Conservation (phyloP, 2,113 vertebrate genomes). For the Laticauda laticaudata region DNA sequence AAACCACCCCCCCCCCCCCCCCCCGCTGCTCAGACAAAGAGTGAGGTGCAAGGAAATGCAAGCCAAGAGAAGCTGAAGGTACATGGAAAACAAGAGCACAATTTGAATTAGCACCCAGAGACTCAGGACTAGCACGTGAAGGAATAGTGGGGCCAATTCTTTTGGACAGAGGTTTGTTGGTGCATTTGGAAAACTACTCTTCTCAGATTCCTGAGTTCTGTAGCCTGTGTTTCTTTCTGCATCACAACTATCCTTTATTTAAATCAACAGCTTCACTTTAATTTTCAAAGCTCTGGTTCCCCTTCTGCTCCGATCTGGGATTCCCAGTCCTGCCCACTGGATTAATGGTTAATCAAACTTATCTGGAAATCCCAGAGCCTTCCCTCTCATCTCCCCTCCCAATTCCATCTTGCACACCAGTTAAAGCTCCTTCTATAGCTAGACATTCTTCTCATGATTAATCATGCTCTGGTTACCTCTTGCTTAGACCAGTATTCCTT, state of each 20-base stretch:
- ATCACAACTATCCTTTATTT: background rate
- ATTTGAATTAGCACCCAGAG: background rate
- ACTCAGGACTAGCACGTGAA: too few species aligned
- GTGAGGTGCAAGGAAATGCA: background rate
- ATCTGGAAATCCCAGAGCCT: background rate
- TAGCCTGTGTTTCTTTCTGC: background rate
- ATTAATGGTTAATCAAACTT: background rate
- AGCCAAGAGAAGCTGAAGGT: background rate
- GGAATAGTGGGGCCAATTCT: background rate
- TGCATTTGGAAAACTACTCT: background rate
- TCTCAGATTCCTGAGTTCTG: background rate
- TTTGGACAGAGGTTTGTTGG: background rate
- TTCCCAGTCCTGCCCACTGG: background rate
- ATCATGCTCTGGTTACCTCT: background rate
- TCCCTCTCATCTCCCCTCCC: background rate
- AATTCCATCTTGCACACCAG: background rate
- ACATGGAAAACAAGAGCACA: background rate
- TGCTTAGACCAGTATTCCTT: background rate
- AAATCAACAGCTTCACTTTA: background rate
- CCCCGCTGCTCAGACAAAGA: background rate
- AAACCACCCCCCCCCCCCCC: too few species aligned
- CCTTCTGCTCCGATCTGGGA: background rate
- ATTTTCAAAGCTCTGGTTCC: background rate
- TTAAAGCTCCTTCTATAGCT: background rate
- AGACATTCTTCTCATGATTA: background rate